phyloP scores from a whole-genome alignment of 2,113 vertebrate species.

The Fulica atra region DNA sequence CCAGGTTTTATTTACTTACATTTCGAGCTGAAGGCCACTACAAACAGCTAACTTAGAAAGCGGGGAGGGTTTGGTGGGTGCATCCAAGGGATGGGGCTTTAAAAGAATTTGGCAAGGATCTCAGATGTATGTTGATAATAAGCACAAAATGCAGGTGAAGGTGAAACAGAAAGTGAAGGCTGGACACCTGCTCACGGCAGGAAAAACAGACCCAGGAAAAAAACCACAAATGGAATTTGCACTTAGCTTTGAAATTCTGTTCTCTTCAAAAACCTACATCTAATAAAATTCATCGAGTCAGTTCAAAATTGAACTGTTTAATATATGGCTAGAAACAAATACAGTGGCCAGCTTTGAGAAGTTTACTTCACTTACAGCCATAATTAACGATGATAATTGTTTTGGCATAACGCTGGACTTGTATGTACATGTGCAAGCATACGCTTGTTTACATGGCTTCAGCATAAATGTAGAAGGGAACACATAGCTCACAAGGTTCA shows the following conservation, averaged over 20 bases:
- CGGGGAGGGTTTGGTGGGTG: background rate
- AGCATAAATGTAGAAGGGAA: background rate
- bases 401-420: background rate
- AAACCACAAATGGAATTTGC: background rate
- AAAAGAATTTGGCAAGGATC: background rate
- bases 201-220: background rate
- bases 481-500: background rate
- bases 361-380: background rate
- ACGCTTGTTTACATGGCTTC: background rate
- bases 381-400: background rate
- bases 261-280: background rate
- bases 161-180: background rate
- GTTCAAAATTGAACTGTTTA: background rate
- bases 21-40: background rate
- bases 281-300: background rate
- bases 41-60: background rate
- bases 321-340: background rate
- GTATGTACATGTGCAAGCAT: background rate
- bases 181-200: background rate
- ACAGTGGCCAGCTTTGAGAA: background rate
- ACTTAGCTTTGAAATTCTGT: background rate
- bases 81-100: background rate
- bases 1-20: background rate
- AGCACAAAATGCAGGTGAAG: background rate
- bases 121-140: background rate